These are phyloP conservation scores for Hapalemur alaotrensis DNA, from an alignment of 2,797 vertebrate species.

Conservation along the genomic window DNA sequence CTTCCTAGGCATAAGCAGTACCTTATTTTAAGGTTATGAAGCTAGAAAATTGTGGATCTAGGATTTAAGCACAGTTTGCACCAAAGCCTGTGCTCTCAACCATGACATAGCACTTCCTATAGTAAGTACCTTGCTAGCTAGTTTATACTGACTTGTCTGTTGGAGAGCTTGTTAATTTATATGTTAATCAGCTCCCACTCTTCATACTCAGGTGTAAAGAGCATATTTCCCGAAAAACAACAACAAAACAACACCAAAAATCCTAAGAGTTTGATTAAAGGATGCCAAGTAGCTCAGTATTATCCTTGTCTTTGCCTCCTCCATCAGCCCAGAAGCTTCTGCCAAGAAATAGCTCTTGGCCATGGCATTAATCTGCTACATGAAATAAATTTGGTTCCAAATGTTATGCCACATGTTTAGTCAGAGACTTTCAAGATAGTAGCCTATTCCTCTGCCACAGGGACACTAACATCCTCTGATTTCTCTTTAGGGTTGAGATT, in stretches of 20 bases:
- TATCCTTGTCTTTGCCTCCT: neutral
- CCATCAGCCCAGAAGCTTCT: neutral
- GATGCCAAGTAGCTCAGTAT: neutral
- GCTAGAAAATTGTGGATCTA: neutral
- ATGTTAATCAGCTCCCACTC: neutral
- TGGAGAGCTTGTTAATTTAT: neutral
- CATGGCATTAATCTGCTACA: neutral
- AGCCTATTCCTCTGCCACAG: neutral
- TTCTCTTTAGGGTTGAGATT: neutral
- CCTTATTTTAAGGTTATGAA: neutral
- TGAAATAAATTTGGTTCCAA: neutral
- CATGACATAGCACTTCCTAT: too few relatives aligned
- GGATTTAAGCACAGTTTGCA: neutral
- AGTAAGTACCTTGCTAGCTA: neutral
- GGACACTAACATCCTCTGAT: neutral
- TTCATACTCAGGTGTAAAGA: neutral
- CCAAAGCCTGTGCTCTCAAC: too few relatives aligned
- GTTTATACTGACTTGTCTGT: neutral
- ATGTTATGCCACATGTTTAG: neutral
- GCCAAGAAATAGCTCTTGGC: neutral
- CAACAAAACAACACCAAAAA: neutral
- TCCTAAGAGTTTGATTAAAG: neutral
- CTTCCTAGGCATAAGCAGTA: neutral
- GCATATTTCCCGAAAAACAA: neutral
- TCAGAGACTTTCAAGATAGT: neutral